Conservation (phyloP, 2,113 vertebrate species). For the Rutilus rutilus region DNA sequence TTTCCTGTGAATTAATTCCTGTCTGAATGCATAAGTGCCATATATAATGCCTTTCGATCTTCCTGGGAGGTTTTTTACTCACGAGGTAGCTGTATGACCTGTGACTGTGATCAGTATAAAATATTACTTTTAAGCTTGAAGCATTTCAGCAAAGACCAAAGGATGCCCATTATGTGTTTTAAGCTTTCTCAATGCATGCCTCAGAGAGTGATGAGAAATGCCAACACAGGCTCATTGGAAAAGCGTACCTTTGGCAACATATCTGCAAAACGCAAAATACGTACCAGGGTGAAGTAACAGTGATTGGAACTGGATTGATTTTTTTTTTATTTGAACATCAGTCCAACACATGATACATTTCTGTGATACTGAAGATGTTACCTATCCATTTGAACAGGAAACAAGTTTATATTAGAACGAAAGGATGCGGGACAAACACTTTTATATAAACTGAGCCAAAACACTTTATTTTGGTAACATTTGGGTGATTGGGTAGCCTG, state of each 20-base stretch:
- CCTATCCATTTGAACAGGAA: not conserved
- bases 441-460: not conserved
- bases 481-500: not conserved
- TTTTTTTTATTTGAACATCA: not conserved
- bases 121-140: not conserved
- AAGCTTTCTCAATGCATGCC: not conserved
- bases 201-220: too few relatives aligned
- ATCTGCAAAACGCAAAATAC: too few relatives aligned
- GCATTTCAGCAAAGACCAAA: not conserved
- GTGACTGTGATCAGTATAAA: not conserved
- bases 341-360: too few relatives aligned
- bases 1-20: not conserved
- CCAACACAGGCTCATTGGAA: too few relatives aligned
- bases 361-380: not conserved
- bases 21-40: not conserved
- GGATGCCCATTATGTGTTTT: not conserved
- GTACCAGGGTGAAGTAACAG: not conserved
- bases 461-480: not conserved
- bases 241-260: too few relatives aligned
- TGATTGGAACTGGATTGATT: not conserved
- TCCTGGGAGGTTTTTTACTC: not conserved
- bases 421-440: not conserved
- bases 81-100: not conserved
- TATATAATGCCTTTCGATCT: not conserved
- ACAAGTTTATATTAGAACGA: not conserved